Conservation (phyloP, 2,797 vertebrate species). For the Danio tinwini region DNA sequence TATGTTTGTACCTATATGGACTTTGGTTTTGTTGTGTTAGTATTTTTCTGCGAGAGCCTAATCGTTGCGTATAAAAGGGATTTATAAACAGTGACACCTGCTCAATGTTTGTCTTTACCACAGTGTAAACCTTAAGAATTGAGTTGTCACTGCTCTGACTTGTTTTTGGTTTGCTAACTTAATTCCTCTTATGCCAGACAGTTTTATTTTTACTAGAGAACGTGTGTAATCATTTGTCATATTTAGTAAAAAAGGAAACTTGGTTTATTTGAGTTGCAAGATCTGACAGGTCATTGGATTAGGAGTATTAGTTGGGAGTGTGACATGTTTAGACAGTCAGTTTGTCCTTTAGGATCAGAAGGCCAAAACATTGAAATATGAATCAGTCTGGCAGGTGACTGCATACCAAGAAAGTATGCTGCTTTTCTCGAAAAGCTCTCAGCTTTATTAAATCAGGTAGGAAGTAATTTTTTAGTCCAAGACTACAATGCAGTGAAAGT, state of each 20-base stretch:
- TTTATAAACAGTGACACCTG: not conserved
- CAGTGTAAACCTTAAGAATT: not conserved
- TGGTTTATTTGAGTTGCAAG: constrained; percentile 3
- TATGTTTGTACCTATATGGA: not conserved
- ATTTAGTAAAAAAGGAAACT: not conserved
- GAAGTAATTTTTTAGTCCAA: not conserved
- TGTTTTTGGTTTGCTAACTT: not conserved
- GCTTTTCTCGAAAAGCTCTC: not conserved
- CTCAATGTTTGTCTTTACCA: not conserved
- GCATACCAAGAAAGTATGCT: not conserved
- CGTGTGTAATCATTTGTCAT: not conserved
- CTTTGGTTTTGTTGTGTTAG: not conserved
- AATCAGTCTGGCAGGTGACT: not conserved
- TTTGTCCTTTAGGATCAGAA: not conserved
- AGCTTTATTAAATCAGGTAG: not conserved
- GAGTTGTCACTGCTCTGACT: not conserved
- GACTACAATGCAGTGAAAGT: not conserved
- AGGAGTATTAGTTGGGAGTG: not conserved
- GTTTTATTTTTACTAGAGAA: not conserved
- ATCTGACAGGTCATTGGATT: not conserved
- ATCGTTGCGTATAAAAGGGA: not conserved
- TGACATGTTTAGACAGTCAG: not conserved
- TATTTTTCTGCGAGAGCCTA: not conserved
- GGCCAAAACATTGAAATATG: constrained; percentile 1
- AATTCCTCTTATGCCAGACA: not conserved